Base-by-base conservation (phyloP, 1,140 invertebrate genomes). In the Meloidogyne chitwoodi region DNA sequence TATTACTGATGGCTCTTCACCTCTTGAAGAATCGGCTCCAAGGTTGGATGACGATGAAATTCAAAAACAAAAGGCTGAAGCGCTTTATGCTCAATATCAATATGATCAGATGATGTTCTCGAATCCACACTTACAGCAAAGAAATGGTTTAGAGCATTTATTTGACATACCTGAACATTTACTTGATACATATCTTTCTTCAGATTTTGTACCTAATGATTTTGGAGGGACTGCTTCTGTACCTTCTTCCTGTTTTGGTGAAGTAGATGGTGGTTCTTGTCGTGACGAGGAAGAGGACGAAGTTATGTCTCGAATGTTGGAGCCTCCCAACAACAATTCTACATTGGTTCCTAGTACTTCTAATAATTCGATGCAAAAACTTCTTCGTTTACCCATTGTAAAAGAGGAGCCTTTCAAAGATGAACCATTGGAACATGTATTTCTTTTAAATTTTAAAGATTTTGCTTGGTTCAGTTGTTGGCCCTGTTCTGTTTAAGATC, bases 41-140 rank as follows among this genome's bases (percentile, higher is more conserved):
- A 73, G 64, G 16, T 22, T 73, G 24, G 56, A 73, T 11, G 71
- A 73, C 41, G 71, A 64, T 31, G 71, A 73, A 38, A 64, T 73
- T 61, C 56, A 73, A 63, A 73, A 73, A 24, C 71, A 73, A 27
- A 73, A 73, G 56, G 71, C 61, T n/a, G 71, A 73, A 26, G 71
- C 71, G 12, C 41, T 73, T n/a, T 73, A 73, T 31, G 34, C 56
- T 44, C 71, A 73, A 64, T 73, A 56, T 38, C 71, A 73, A 19
- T 73, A 73, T 34, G 38, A 34, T 64, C 56, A 73, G 10, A 26
- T 73, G 41, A 41, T 73, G 22, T 56, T 73, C 22, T 44, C 29
- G 3, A 64, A 61, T 19, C 71, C 31, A 29, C 71, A 73, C 12
- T 64, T 34, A 27, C 24, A 65, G 10, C 56, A 41, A 16, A 61